Base-by-base conservation (phyloP, 2,797 vertebrate species). In the Glossophaga mutica region DNA sequence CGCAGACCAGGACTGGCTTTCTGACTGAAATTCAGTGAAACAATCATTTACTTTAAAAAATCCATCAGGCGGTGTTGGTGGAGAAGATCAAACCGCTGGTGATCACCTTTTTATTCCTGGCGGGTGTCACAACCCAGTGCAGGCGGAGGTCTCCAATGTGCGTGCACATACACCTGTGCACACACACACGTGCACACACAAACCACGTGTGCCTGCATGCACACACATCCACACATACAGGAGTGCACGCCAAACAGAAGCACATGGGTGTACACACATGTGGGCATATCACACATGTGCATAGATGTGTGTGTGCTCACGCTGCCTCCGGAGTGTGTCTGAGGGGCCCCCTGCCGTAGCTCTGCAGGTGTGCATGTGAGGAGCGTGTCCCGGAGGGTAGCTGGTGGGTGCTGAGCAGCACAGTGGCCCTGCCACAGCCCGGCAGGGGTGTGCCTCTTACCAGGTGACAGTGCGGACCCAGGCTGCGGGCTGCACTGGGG, bases 21-120 rank as follows among this genome's bases (percentile, higher is more conserved):
- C 29, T 68, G 32, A 67, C 50, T 57, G 62, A 83, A 91, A 93
- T 34, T 74, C 21, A 91, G 59, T 46, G 71, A 85, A 93, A 32
- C 21, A 67, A 71, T 46, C 67, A 87, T n/a, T 84, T 55, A 42
- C 65, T 70, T 57, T 74, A 44, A 87, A 65, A 93, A 34, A 39
- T 11, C 46, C 34, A 57, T 50, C 65, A 77, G 37, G 52, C 14
- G 22, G 46, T 37, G 12, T 12, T 96, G 65, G 22, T 57, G 50
- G 39, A 59, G 59, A 55, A 76, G 48, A 44, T 84, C 18, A 67
- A 34, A 81, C 65, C 52, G 48, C 32, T 70, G n/a, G 14, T 24
- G 24, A 55, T 32, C 73, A 62, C 22, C 46, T 50, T 7, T 68
- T 82, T 11, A 71, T 21, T 77, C 39, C 26, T 87, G 62, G 15